phyloP scores from a whole-genome alignment of 35 echinoderm and acorn worm genomes.

The Strongylocentrotus purpuratus region DNA sequence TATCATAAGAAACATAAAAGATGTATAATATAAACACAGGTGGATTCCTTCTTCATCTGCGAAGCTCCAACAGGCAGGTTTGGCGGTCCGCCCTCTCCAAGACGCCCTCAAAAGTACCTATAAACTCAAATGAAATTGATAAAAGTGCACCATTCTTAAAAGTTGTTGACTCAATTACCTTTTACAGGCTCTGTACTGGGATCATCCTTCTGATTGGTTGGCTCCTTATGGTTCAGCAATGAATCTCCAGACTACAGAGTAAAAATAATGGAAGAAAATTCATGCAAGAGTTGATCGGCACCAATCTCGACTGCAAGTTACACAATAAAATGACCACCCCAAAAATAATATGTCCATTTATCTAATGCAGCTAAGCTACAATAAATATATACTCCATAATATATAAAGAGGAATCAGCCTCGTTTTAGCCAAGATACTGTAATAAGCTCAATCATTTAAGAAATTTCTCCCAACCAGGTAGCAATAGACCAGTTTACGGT shows the following conservation, averaged over 20 bases:
- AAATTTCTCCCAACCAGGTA: too few relatives aligned
- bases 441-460: too few relatives aligned
- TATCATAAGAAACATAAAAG: background rate
- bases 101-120: background rate
- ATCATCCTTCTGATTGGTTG: background rate
- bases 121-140: background rate
- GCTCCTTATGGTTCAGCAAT: background rate
- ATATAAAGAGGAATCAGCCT: too few relatives aligned
- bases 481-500: too few relatives aligned
- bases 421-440: too few relatives aligned
- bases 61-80: background rate
- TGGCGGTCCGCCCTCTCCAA: background rate
- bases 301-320: too few relatives aligned
- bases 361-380: too few relatives aligned
- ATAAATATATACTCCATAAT: too few relatives aligned
- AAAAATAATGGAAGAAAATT: too few relatives aligned
- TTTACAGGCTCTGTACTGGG: background rate
- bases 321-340: too few relatives aligned
- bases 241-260: background rate
- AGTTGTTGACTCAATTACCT: background rate
- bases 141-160: background rate
- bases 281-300: too few relatives aligned
- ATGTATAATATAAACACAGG: background rate
- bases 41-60: background rate
- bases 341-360: too few relatives aligned